Conservation (phyloP, 2,797 vertebrate species). For the Onychomys arenicola region DNA sequence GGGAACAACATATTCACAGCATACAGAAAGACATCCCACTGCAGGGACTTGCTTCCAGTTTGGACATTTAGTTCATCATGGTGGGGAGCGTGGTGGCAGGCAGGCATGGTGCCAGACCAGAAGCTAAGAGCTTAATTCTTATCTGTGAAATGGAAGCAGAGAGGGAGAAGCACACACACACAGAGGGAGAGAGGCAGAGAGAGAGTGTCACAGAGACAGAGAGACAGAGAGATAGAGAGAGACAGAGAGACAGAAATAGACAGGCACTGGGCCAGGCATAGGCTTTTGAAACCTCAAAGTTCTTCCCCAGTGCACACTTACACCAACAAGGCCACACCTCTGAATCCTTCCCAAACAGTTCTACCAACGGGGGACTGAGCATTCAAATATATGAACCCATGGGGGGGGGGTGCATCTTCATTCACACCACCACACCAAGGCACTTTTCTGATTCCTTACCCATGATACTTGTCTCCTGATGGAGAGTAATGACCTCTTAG, state of each 20-base stretch:
- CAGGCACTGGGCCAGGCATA: neutral
- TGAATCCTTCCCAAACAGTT: neutral
- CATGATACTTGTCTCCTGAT: neutral
- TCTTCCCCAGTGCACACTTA: neutral
- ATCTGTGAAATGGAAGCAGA: neutral
- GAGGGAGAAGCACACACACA: neutral
- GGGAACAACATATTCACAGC: no score
- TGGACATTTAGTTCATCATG: neutral
- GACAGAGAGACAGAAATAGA: neutral
- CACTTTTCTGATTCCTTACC: neutral
- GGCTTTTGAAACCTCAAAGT: neutral
- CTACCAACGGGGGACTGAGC: no score
- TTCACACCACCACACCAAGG: neutral
- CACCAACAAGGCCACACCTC: neutral
- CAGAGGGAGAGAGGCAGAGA: fast-evolving
- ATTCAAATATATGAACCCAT: neutral
- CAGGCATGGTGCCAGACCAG: neutral
- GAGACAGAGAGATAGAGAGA: neutral
- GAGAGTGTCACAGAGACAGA: neutral
- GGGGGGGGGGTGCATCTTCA: no score
- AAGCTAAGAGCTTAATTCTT: neutral
- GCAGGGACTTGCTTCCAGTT: neutral
- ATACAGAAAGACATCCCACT: no score
- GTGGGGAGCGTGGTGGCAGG: neutral
- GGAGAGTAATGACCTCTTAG: neutral